Conservation (phyloP, 2,113 vertebrate genomes). For the Mixornis gularis region DNA sequence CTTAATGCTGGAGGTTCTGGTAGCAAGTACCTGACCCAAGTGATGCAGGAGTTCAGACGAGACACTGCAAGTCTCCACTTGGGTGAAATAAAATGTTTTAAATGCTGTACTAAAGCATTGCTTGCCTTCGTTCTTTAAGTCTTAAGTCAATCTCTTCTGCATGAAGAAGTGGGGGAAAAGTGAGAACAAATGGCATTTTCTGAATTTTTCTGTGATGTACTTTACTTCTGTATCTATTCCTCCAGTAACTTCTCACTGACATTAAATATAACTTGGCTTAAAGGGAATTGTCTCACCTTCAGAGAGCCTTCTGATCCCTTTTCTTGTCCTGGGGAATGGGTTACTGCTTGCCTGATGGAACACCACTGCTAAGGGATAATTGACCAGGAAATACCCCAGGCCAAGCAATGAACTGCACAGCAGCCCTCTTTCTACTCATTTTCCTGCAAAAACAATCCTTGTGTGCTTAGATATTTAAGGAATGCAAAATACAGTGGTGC, state of each 20-base stretch:
- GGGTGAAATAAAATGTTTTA: neutral
- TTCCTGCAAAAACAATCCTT: constrained; percentile 44
- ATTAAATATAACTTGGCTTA: neutral
- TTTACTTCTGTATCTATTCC: neutral
- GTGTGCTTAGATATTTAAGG: constrained; percentile 45
- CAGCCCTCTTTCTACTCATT: constrained; percentile 29
- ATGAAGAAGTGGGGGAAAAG: neutral
- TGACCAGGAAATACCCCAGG: constrained; percentile 27
- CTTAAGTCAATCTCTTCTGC: neutral
- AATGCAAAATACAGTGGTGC: constrained; percentile 34
- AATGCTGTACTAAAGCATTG: neutral
- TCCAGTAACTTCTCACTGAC: neutral
- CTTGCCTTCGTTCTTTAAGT: neutral
- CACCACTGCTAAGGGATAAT: neutral
- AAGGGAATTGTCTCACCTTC: neutral
- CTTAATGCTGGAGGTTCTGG: constrained; percentile 16
- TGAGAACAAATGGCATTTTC: neutral
- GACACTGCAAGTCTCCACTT: constrained; percentile 10
- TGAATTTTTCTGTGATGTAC: neutral
- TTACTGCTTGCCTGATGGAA: neutral
- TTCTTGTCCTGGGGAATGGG: neutral
- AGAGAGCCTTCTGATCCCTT: neutral
- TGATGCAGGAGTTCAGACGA: neutral
- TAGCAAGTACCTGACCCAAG: neutral
- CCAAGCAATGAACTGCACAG: neutral